These are phyloP conservation scores for Ormyrus nitidulus DNA, from an alignment of 2,888 invertebrate genomes.

Conservation along the genomic window DNA sequence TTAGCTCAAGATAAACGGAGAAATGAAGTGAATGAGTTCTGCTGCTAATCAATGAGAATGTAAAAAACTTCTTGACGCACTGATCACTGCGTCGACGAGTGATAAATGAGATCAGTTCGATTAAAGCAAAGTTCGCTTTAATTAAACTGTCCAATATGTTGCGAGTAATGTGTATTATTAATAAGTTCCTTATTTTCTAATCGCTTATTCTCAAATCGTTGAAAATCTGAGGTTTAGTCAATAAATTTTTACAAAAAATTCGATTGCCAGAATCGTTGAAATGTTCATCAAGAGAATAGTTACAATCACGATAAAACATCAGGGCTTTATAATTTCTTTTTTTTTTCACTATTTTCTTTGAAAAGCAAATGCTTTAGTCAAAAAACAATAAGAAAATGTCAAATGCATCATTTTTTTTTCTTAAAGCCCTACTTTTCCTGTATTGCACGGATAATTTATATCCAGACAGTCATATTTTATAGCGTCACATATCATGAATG, in stretches of 20 bases:
- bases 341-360: constrained; percentile 7
- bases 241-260: constrained; percentile 34
- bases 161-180: neutral
- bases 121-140: constrained; percentile 5
- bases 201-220: constrained; percentile 1
- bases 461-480: neutral
- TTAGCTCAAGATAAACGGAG: neutral
- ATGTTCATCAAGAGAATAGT: constrained; percentile 7
- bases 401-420: neutral
- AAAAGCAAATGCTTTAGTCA: neutral
- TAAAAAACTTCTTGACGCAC: constrained; percentile 3
- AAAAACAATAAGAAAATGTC: neutral
- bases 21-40: neutral
- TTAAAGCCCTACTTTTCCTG: too few relatives aligned
- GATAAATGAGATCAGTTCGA: neutral
- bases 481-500: constrained; percentile 7
- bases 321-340: neutral
- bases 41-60: constrained; percentile 19
- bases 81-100: neutral
- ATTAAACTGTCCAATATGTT: neutral
- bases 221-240: neutral
- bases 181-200: constrained; percentile 5
- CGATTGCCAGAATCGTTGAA: constrained; percentile 45
- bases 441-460: too few relatives aligned
- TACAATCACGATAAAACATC: neutral